Conservation (phyloP, 2,113 vertebrate genomes). For the Phocoena phocoena region DNA sequence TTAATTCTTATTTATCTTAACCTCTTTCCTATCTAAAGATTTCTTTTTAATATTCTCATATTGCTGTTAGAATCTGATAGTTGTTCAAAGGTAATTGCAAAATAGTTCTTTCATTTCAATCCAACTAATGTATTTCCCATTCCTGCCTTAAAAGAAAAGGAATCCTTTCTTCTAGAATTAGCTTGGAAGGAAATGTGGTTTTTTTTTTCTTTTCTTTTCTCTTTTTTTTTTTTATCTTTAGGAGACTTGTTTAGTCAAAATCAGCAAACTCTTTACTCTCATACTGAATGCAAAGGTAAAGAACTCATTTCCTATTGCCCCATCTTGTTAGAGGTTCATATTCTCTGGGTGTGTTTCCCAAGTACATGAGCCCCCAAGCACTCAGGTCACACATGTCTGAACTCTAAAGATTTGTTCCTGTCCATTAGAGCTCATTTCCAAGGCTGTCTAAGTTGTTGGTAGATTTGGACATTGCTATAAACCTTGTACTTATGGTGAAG, state of each 20-base stretch:
- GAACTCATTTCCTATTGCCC: background rate
- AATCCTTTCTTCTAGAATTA: constrained; percentile 1
- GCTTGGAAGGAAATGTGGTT: background rate
- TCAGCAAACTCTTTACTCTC: background rate
- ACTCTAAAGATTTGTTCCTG: background rate
- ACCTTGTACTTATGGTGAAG: background rate
- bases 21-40: background rate
- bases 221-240: background rate
- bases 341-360: background rate
- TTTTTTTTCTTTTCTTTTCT: background rate
- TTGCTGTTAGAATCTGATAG: background rate
- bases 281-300: background rate
- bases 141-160: background rate
- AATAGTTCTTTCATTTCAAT: background rate
- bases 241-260: background rate
- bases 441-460: background rate
- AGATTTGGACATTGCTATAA: background rate
- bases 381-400: background rate
- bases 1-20: background rate
- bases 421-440: background rate
- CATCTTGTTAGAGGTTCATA: background rate
- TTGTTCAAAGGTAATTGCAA: background rate
- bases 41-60: background rate
- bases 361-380: background rate
- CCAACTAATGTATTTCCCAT: background rate